These are phyloP conservation scores for Mus caroli DNA, from an alignment of 2,797 vertebrate genomes.

Conservation along the genomic window DNA sequence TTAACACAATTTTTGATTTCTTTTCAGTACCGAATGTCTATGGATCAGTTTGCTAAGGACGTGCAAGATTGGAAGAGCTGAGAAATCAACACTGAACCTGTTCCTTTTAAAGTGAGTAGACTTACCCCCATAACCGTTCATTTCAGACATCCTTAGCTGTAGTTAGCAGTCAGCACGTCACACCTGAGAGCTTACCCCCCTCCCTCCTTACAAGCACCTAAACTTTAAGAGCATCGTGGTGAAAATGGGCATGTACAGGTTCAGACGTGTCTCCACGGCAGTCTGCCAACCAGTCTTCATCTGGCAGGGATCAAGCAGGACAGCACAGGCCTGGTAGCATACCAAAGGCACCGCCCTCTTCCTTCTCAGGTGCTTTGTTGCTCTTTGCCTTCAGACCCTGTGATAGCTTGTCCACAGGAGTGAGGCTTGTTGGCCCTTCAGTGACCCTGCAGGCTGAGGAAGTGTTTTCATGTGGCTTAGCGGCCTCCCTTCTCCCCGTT, in stretches of 20 bases:
- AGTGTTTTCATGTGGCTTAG: neutral
- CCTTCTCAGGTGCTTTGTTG: neutral
- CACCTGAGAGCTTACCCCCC: neutral
- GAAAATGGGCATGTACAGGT: neutral
- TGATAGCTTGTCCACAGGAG: neutral
- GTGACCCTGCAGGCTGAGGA: neutral
- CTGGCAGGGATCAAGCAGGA: neutral
- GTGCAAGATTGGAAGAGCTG: slow-evolving; percentile 59
- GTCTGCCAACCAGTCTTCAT: neutral
- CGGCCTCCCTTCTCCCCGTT: neutral
- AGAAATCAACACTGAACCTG: neutral
- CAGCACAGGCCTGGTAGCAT: neutral
- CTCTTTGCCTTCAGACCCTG: neutral
- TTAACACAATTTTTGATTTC: slow-evolving; percentile 49
- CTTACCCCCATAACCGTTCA: neutral
- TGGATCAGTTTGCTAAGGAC: slow-evolving; percentile 52
- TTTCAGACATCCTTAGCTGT: slow-evolving; percentile 21
- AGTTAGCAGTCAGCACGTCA: neutral
- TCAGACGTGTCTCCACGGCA: neutral
- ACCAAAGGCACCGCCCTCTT: neutral
- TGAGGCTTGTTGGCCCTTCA: neutral
- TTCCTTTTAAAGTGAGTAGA: slow-evolving; percentile 67
- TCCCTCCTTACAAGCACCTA: neutral
- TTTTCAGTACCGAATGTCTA: slow-evolving; percentile 60
- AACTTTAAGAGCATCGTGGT: neutral